phyloP scores from a whole-genome alignment of 2,888 invertebrate species.

The Elysia crispata region DNA sequence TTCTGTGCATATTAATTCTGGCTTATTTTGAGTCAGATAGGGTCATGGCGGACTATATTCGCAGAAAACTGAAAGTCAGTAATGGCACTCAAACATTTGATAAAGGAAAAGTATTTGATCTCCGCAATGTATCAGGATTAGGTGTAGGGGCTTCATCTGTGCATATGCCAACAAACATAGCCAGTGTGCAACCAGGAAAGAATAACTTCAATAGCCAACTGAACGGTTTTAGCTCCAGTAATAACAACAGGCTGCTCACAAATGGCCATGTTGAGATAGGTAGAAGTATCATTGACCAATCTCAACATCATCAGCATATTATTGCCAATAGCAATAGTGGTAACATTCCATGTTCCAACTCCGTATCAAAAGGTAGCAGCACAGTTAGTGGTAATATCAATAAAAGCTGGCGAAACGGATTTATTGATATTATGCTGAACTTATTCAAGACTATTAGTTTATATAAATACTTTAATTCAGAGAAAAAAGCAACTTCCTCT shows the following conservation, averaged over 20 bases:
- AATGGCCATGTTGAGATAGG: slow-evolving; percentile 33
- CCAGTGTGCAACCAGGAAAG: slow-evolving; percentile 10
- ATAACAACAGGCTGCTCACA: neutral
- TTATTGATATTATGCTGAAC: too few relatives aligned
- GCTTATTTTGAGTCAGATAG: slow-evolving; percentile 86
- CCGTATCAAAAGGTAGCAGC: too few relatives aligned
- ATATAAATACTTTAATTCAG: slow-evolving; percentile 35
- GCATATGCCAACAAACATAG: neutral
- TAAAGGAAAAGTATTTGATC: slow-evolving; percentile 79
- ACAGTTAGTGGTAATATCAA: too few relatives aligned
- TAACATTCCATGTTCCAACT: too few relatives aligned
- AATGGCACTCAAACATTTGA: slow-evolving; percentile 81
- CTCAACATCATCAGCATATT: too few relatives aligned
- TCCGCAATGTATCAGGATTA: slow-evolving; percentile 72
- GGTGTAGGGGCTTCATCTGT: neutral
- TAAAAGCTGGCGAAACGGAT: too few relatives aligned
- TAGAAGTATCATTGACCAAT: neutral
- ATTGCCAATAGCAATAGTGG: too few relatives aligned
- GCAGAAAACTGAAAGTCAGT: slow-evolving; percentile 65
- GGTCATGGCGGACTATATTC: slow-evolving; percentile 78
- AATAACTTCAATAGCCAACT: too few relatives aligned
- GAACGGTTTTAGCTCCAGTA: too few relatives aligned
- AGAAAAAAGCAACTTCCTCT: slow-evolving; percentile 16
- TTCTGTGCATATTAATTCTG: slow-evolving; percentile 83
- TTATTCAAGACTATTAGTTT: neutral